Percentiles rank a stretch among this genome's conserved stretches.
Evolutionary conservation across 1,140 invertebrate genomes (phyloP).

Genomic region (Adoxophyes honmai): DNA sequence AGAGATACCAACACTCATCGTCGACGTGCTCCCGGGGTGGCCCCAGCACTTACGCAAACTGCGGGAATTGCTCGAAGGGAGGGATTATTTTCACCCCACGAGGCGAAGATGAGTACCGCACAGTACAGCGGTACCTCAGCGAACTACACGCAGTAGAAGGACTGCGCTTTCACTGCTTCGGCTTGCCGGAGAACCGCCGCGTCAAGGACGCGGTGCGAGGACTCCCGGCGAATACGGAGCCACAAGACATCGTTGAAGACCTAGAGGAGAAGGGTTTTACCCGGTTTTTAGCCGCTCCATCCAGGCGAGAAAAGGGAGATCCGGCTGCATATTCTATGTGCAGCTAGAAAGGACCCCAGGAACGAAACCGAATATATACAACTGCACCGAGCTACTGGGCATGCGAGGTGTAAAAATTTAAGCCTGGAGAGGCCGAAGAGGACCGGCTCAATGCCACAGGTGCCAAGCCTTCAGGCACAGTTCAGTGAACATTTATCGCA

Average conservation of each 20-base stretch:
- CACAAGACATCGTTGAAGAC: neutral
- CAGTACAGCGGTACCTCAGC: neutral
- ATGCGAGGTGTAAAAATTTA: conserved; percentile 4
- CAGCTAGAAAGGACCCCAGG: neutral
- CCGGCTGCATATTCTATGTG: conserved; percentile 4
- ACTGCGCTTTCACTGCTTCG: neutral
- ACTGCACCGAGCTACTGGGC: neutral
- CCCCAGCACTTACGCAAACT: no score
- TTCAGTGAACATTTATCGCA: neutral
- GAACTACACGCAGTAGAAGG: neutral
- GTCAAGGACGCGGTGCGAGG: neutral
- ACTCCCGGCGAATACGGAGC: neutral
- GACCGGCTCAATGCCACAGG: conserved; percentile 2
- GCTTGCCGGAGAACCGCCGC: neutral
- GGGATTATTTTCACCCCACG: no score
- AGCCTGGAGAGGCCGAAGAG: neutral
- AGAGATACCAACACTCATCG: neutral
- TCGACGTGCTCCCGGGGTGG: no score
- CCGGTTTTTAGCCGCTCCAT: neutral
- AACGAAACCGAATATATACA: neutral
- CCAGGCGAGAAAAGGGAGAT: neutral
- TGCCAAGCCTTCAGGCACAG: conserved; percentile 9
- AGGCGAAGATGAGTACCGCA: neutral
- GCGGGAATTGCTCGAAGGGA: no score
- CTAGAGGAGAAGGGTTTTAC: neutral